Evolutionary conservation across 2,797 vertebrate genomes (phyloP).

Genomic region (Rhyacichthys aspro): DNA sequence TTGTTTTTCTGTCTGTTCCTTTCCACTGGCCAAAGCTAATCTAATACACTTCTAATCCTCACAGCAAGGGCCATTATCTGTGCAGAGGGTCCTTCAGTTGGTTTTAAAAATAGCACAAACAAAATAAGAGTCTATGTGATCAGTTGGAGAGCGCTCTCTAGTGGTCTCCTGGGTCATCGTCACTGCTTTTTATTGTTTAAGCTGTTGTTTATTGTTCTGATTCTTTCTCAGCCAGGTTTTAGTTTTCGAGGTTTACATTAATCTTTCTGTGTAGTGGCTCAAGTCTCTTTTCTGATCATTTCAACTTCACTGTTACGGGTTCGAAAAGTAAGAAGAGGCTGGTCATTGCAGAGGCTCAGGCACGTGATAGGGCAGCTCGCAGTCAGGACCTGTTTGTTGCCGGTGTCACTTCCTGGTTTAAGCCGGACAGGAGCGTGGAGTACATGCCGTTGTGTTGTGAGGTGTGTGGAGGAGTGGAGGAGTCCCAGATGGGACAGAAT

Average conservation of each 20-base stretch:
- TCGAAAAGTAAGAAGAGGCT: too few species aligned
- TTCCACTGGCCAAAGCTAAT: constrained; percentile 1
- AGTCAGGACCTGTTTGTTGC: too few species aligned
- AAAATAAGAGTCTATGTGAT: background rate
- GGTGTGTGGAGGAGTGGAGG: constrained; percentile 10
- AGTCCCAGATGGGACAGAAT: background rate
- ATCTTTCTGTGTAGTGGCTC: too few species aligned
- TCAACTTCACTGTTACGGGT: too few species aligned
- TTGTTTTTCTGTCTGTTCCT: background rate
- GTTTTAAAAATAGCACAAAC: background rate
- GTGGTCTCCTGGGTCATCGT: background rate
- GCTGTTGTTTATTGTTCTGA: too few species aligned
- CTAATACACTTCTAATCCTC: constrained; percentile 5
- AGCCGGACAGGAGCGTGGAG: constrained; percentile 36
- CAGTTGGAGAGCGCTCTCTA: background rate
- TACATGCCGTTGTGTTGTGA: background rate
- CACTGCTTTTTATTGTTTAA: too few species aligned
- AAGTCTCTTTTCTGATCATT: too few species aligned
- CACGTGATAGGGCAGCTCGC: constrained; percentile 42
- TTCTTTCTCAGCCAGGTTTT: too few species aligned
- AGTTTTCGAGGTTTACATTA: too few species aligned
- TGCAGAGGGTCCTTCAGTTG: background rate
- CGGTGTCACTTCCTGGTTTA: constrained; percentile 54
- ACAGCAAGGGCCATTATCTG: constrained; percentile 8
- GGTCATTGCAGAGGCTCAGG: constrained; percentile 15